Percentiles rank a stretch among this genome's conserved stretches.
Conservation (phyloP, 2,113 vertebrate species). For the Oncorhynchus mykiss region DNA sequence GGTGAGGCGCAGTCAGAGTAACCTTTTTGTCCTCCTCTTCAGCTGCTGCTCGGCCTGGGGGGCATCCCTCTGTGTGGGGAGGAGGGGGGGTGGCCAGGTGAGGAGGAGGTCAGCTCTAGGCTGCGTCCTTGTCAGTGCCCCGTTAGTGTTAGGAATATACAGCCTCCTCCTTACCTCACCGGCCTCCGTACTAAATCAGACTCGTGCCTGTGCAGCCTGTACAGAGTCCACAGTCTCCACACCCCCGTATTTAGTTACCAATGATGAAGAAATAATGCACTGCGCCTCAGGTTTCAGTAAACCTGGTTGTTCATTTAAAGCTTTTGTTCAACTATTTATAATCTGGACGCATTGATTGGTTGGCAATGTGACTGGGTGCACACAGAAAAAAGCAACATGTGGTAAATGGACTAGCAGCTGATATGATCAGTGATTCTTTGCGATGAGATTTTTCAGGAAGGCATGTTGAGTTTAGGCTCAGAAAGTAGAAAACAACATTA, state of each 20-base stretch:
- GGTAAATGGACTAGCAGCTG: neutral
- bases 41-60: constrained; percentile 11
- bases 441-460: no score
- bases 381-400: neutral
- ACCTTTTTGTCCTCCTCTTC: neutral
- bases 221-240: neutral
- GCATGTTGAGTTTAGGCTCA: no score
- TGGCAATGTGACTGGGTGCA: constrained; percentile 2
- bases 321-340: constrained; percentile 57
- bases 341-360: neutral
- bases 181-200: neutral
- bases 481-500: neutral
- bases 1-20: constrained; percentile 13
- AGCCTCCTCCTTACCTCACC: constrained; percentile 1
- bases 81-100: neutral
- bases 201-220: constrained; percentile 27
- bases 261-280: neutral
- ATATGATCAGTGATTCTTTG: no score
- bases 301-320: constrained; percentile 25
- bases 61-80: constrained; percentile 4
- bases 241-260: constrained; percentile 21
- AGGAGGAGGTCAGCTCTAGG: neutral
- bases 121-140: neutral
- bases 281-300: constrained; percentile 50
- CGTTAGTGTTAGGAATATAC: neutral